phyloP scores from a whole-genome alignment of 2,113 vertebrate genomes.

The Cynocephalus volans region DNA sequence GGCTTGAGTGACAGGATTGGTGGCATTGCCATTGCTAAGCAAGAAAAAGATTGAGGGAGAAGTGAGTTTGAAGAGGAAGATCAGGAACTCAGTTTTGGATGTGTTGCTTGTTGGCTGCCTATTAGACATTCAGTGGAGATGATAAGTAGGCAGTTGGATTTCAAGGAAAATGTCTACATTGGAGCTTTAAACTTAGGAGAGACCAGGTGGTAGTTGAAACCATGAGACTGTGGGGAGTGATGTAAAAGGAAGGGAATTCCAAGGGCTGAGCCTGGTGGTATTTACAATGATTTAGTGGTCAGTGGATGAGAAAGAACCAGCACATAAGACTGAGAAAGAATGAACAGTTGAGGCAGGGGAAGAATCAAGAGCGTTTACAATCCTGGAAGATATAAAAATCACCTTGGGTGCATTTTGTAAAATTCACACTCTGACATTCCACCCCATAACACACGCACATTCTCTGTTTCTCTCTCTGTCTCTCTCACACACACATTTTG shows the following conservation, averaged over 20 bases:
- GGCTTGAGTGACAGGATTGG: not conserved
- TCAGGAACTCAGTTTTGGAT: not conserved
- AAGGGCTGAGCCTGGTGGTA: not conserved
- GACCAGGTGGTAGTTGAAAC: not conserved
- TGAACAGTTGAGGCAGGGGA: not conserved
- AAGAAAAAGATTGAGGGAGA: not conserved
- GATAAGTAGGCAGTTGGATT: not conserved
- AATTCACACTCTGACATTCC: not conserved
- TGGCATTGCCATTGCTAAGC: not conserved
- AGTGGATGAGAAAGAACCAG: not conserved
- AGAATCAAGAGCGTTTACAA: not conserved
- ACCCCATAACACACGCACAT: not conserved
- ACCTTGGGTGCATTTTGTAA: not conserved
- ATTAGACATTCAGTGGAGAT: not conserved
- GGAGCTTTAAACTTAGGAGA: not conserved
- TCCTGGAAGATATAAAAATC: not conserved
- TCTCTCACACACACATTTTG: not conserved
- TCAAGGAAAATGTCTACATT: not conserved
- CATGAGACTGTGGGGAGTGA: not conserved
- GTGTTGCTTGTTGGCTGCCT: not conserved
- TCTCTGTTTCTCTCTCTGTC: not conserved
- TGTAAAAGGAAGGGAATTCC: not conserved
- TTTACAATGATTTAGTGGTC: not conserved
- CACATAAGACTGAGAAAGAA: not conserved
- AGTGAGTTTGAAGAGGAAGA: not conserved